phyloP scores from a whole-genome alignment of 2,797 vertebrate genomes.

The Limnodromus scolopaceus region DNA sequence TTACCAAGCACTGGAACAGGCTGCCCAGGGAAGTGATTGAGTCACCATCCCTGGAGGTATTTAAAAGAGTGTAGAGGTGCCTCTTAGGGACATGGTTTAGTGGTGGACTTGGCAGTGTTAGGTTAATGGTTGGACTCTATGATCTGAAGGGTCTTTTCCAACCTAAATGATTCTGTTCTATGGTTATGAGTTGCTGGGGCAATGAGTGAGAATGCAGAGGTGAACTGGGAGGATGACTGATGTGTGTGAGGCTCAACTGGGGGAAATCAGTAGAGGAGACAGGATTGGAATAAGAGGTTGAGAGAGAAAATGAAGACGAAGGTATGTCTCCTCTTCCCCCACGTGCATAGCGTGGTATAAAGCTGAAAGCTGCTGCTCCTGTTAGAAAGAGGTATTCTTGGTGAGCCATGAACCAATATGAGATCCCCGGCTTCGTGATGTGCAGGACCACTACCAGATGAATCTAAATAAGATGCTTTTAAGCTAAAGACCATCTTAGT shows the following conservation, averaged over 20 bases:
- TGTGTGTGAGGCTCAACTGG: background rate
- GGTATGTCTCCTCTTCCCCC: background rate
- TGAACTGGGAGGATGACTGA: background rate
- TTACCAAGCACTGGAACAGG: background rate
- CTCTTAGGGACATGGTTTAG: rapidly evolving
- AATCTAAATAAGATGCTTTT: background rate
- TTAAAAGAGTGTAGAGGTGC: background rate
- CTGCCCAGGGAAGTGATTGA: background rate
- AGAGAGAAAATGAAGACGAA: background rate
- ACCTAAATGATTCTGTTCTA: background rate
- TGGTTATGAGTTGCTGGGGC: background rate
- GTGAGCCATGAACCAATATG: background rate
- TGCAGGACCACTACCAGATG: background rate
- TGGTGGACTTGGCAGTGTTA: background rate
- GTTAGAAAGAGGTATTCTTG: background rate
- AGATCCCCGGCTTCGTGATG: background rate
- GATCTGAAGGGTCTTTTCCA: background rate
- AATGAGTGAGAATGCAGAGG: background rate
- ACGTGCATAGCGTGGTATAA: rapidly evolving
- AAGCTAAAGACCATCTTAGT: background rate
- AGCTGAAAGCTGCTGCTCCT: background rate
- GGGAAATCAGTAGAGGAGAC: background rate
- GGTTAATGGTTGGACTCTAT: rapidly evolving
- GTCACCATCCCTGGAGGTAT: background rate
- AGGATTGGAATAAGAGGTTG: background rate